Evolutionary conservation across 2,888 invertebrate genomes (phyloP).

Genomic region (Tuberolachnus salignus): DNA sequence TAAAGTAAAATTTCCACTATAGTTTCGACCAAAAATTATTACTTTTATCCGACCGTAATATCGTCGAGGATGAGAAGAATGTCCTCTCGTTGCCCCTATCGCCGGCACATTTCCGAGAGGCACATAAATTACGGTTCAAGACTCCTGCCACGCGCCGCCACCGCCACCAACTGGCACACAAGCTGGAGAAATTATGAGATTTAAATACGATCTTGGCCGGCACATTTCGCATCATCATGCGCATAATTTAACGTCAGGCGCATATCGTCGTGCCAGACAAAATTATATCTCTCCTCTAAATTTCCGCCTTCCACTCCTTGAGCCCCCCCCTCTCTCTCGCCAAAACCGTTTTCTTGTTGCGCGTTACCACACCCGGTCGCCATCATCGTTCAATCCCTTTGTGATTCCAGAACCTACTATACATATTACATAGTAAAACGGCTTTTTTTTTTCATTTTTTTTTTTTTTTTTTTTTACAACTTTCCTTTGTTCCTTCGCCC

Average conservation of each 20-base stretch:
- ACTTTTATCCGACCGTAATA: slow-evolving; percentile 6
- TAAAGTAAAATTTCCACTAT: no score
- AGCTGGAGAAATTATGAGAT: slow-evolving; percentile 55
- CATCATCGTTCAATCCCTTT: slow-evolving; percentile 47
- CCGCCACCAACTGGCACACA: slow-evolving; percentile 46
- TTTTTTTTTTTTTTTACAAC: neutral
- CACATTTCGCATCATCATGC: slow-evolving; percentile 55
- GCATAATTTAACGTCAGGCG: slow-evolving; percentile 55
- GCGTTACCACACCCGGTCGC: slow-evolving; percentile 45
- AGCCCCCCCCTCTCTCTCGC: neutral
- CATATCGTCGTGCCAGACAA: slow-evolving; percentile 54
- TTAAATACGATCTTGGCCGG: slow-evolving; percentile 56
- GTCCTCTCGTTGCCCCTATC: slow-evolving; percentile 16
- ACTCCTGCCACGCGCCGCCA: neutral
- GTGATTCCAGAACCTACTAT: slow-evolving; percentile 25
- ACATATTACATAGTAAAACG: slow-evolving; percentile 8
- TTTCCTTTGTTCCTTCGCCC: neutral
- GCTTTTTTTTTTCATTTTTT: neutral
- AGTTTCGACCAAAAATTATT: slow-evolving; percentile 21
- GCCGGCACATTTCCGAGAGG: slow-evolving; percentile 40
- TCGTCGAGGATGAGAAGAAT: neutral
- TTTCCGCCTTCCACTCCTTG: neutral
- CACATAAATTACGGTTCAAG: slow-evolving; percentile 50
- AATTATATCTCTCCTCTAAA: slow-evolving; percentile 40
- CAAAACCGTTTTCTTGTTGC: slow-evolving; percentile 47